Evolutionary conservation across 2,888 invertebrate species (phyloP), one percentile per base, ranked within the genome.

Genomic region (Melanotus villosus): DNA sequence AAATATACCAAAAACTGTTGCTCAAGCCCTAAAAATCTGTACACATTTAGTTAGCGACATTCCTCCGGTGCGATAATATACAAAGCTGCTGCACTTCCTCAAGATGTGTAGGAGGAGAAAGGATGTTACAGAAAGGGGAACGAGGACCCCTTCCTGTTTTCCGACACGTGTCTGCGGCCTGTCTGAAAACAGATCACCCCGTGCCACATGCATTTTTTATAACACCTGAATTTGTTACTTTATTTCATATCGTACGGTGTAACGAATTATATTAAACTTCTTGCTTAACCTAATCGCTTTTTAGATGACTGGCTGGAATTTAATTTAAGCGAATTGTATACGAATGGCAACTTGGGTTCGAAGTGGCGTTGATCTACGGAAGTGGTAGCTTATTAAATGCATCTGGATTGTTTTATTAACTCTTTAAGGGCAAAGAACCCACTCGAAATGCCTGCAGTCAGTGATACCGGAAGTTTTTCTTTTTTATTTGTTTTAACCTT

Each of bases 11-110:
- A 14, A 54, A 9, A 9, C 18, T 38, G 9, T 45, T 47, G 26
- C 26, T 21, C 47, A 26, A 63, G 18, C 36, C 65, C 30, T 23
- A 60, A 69, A 66, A 66, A 66, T 67, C 62, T 54, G 63, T 58
- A 63, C 63, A 58, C 57, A 70, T 70, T 67, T 50, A 70, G 65
- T 63, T 58, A 58, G 59, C 58, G 47, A 64, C 64, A 68, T 57
- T 69, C 65, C 36, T 30, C 54, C 14, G 43, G 41, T 62, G 70
- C 64, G 71, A 74, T 73, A 73, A 78, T 79, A 79, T 77, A 79
- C 79, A 79, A 79, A 77, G 75, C 75, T 75, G 76, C 70, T 72
- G 71, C 73, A 77, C 77, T 77, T 77, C 77, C 78, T 77, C 74
- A 68, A 60, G 73, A 71, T 60, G 64, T 66, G 65, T 67, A 56